Percentiles rank a stretch among this genome's conserved stretches.
Evolutionary conservation across 2,113 vertebrate species (phyloP).

Genomic region (Hippocampus comes): DNA sequence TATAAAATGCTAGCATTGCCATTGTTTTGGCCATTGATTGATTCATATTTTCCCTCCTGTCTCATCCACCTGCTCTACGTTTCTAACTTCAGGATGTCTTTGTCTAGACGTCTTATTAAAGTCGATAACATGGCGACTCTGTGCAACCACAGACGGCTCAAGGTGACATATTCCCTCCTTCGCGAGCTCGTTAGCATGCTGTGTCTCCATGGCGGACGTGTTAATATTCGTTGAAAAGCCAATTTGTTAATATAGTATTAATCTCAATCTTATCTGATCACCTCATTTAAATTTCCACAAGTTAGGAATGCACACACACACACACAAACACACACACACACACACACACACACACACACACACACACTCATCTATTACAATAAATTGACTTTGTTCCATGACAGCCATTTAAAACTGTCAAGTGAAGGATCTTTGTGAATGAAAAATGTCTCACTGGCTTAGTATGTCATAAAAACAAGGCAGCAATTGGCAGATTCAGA

Average conservation of each 20-base stretch:
- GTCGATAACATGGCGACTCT: conserved; percentile 28
- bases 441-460: neutral
- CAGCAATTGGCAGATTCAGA: no score
- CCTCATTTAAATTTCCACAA: neutral
- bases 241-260: neutral
- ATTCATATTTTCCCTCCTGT: conserved; percentile 1
- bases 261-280: conserved; percentile 13
- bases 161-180: conserved; percentile 2
- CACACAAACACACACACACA: neutral
- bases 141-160: conserved; percentile 10
- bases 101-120: conserved; percentile 59
- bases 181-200: neutral
- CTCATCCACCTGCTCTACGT: neutral
- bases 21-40: neutral
- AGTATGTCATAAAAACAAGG: no score
- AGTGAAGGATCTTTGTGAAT: neutral
- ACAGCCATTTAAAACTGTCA: neutral
- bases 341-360: no score
- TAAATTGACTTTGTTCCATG: neutral
- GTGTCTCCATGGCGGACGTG: neutral
- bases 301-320: no score
- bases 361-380: neutral
- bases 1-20: neutral
- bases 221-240: neutral
- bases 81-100: conserved; percentile 18